Evolutionary conservation across 2,113 vertebrate genomes (phyloP).

Genomic region (Nesoenas mayeri): DNA sequence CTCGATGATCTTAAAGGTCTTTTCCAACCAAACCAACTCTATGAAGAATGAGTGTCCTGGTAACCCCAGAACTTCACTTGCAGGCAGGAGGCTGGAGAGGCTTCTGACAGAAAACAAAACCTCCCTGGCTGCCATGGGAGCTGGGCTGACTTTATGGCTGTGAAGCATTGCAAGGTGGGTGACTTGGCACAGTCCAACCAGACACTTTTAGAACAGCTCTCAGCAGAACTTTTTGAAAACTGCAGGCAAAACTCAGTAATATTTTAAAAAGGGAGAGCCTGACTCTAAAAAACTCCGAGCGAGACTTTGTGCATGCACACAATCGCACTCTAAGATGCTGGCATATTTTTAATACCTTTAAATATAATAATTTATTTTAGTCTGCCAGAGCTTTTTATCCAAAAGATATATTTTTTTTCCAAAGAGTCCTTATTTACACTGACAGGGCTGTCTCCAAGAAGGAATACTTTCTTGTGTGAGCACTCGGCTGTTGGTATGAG

Average conservation of each 20-base stretch:
- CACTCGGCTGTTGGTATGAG: neutral
- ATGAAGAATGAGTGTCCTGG: neutral
- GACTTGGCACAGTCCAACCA: neutral
- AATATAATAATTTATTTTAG: neutral
- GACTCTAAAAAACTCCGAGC: neutral
- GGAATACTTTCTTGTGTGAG: neutral
- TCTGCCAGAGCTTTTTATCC: neutral
- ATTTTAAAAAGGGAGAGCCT: neutral
- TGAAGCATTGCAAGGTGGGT: neutral
- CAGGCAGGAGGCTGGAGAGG: neutral
- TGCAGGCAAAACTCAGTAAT: neutral
- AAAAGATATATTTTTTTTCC: neutral
- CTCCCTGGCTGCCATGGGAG: neutral
- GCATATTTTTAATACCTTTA: neutral
- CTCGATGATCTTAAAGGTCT: too few species aligned
- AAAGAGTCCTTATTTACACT: neutral
- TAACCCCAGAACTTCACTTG: neutral
- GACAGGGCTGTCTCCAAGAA: neutral
- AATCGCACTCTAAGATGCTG: neutral
- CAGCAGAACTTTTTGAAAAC: neutral
- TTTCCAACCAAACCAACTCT: too few species aligned
- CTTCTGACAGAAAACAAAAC: neutral
- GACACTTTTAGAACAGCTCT: neutral
- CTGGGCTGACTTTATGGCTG: neutral
- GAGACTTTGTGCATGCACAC: neutral